phyloP scores from a whole-genome alignment of 1,140 invertebrate genomes.

The Drosophila takahashii region DNA sequence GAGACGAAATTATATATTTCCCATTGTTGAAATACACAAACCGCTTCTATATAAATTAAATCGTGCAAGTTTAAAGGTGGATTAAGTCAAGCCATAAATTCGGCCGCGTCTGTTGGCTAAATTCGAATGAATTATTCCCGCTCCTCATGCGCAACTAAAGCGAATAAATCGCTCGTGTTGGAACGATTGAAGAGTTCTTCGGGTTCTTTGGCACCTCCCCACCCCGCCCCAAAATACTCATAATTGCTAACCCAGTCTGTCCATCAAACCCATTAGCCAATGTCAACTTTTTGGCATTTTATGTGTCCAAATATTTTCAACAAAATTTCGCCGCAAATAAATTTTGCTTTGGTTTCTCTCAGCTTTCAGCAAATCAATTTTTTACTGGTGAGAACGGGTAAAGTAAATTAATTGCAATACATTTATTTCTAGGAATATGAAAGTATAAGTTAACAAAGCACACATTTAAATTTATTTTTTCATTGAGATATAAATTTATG shows the following conservation, averaged over 20 bases:
- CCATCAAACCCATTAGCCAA: slow-evolving; percentile 48
- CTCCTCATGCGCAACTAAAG: slow-evolving; percentile 31
- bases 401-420: slow-evolving; percentile 18
- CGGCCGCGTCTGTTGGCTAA: slow-evolving; percentile 44
- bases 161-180: slow-evolving; percentile 18
- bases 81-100: slow-evolving; percentile 78
- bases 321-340: slow-evolving; percentile 33
- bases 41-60: slow-evolving; percentile 65
- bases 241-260: slow-evolving; percentile 31
- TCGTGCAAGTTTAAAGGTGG: slow-evolving; percentile 73
- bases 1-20: slow-evolving; percentile 67
- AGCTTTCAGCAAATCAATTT: slow-evolving; percentile 61
- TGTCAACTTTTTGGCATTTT: slow-evolving; percentile 50
- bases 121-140: slow-evolving; percentile 53
- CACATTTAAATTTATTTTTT: neutral
- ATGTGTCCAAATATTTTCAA: slow-evolving; percentile 43
- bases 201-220: too few relatives aligned
- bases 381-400: slow-evolving; percentile 29
- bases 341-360: slow-evolving; percentile 43
- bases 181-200: neutral
- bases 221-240: slow-evolving; percentile 20
- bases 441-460: neutral
- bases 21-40: slow-evolving; percentile 40
- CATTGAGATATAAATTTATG: neutral
- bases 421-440: slow-evolving; percentile 28